phyloP scores from a whole-genome alignment of 2,113 vertebrate genomes.

The Cromileptes altivelis region DNA sequence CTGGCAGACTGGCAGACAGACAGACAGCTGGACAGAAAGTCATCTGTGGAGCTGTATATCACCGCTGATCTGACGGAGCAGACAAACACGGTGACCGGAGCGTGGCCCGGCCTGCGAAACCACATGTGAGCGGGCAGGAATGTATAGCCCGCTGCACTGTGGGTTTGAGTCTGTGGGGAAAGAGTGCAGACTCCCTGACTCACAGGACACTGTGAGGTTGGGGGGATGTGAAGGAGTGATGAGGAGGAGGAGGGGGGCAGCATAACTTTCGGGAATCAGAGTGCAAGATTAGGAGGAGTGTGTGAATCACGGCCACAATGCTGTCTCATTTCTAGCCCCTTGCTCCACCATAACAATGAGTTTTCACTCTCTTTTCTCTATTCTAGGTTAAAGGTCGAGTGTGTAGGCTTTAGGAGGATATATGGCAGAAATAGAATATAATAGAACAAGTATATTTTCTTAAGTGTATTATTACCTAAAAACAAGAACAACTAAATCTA shows the following conservation, averaged over 20 bases:
- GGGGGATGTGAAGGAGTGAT: constrained; percentile 13
- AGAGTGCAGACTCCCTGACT: constrained; percentile 70
- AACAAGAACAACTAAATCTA: too few relatives aligned
- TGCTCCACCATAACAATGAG: background rate
- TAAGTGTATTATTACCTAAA: too few relatives aligned
- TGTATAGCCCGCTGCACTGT: constrained; percentile 69
- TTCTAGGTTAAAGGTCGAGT: background rate
- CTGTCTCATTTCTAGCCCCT: constrained; percentile 4
- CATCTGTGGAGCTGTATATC: constrained; percentile 47
- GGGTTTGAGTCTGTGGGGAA: constrained; percentile 62
- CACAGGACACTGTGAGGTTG: constrained; percentile 70
- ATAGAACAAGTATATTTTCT: too few relatives aligned
- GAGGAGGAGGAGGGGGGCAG: background rate
- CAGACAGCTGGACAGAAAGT: constrained; percentile 26
- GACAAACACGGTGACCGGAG: constrained; percentile 61
- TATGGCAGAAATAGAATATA: too few relatives aligned
- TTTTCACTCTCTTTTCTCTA: background rate
- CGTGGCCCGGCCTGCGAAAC: constrained; percentile 63
- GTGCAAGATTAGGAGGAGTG: constrained; percentile 37
- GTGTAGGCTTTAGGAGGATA: too few relatives aligned
- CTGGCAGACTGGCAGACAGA: background rate
- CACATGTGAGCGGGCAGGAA: constrained; percentile 77
- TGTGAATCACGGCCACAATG: constrained; percentile 63
- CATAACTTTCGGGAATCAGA: constrained; percentile 68
- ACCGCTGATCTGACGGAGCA: constrained; percentile 28